phyloP scores from a whole-genome alignment of 35 echinoderm and acorn worm genomes.

The Apostichopus californicus region DNA sequence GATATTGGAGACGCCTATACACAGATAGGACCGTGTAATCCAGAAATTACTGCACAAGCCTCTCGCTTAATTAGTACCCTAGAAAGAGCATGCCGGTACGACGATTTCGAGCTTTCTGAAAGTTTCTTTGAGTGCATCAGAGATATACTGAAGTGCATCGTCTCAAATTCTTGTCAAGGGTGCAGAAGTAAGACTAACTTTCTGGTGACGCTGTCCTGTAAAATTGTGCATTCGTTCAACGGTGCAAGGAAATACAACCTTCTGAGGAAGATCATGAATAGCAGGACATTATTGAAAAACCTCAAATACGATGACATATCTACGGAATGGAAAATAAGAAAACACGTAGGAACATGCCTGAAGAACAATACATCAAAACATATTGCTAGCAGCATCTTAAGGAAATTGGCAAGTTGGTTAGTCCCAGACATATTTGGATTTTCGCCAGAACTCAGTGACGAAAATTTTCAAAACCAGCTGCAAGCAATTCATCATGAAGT shows the following conservation, averaged over 20 bases:
- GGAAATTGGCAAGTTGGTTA: not conserved
- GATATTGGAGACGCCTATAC: not conserved
- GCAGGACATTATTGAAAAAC: not conserved
- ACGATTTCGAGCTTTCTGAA: not conserved
- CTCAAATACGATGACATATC: not conserved
- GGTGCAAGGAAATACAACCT: not conserved
- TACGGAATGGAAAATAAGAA: constrained; percentile 6
- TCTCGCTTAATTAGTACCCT: not conserved
- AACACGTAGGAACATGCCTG: not conserved
- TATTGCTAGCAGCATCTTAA: not conserved
- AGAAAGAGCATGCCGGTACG: not conserved
- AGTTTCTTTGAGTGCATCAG: not conserved
- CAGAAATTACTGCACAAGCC: not conserved
- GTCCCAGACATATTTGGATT: not conserved
- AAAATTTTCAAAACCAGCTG: constrained; percentile 8
- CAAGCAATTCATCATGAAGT: not conserved
- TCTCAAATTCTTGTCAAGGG: not conserved
- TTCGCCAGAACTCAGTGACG: not conserved
- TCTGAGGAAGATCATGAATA: not conserved
- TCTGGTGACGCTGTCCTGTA: not conserved
- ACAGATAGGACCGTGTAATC: not conserved
- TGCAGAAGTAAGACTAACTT: constrained; percentile 2
- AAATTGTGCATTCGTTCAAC: not conserved
- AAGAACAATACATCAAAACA: not conserved
- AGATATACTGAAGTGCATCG: not conserved